Evolutionary conservation across 1,140 invertebrate species (phyloP), one percentile per base, ranked within the genome.

Genomic region (Zaprionus nigranus): DNA sequence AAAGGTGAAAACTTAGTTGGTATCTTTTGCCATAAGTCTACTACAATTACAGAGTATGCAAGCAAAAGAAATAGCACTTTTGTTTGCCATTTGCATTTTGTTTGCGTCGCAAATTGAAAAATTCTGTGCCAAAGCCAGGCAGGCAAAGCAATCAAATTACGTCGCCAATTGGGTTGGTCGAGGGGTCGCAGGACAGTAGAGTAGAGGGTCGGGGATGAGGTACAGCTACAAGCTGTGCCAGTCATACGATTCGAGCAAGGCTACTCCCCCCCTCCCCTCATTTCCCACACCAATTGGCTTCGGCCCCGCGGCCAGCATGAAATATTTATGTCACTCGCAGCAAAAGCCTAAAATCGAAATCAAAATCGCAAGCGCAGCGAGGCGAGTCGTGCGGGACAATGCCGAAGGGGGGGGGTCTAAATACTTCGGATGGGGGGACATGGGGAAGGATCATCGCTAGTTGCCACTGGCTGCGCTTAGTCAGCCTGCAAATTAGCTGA

Each of bases 1-100:
- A 11, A 3, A 34, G 30, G 30, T 34, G 9, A 34, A 34, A 34
- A 34, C 30, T 11, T 3, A 34, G 9, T 34, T 7, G 30, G 9
- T 34, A 34, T 11, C 9, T 34, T 11, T 9, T 34, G 30, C 9
- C 9, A 13, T 34, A 17, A 11, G 7, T 12, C 13, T 26, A 5
- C 9, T 5, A n/a, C 11, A 17, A 22, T 34, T 58, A 46, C 64
- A 58, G 64, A 54, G 64, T 66, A 58, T 66, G n/a, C 5, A 24
- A 49, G 20, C 3, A 17, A 46, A 43, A 63, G 43, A 65, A 63
- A 63, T 70, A 49, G 53, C 51, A 36, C 56, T 40, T 78, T 84
- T 73, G 69, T 87, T 86, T 77, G 62, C 62, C 79, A 79, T 86
- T 86, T 88, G 83, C 83, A 86, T 88, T 87, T 85, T 60, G 71